Base-by-base conservation (phyloP, 2,113 vertebrate genomes). In the Vombatus ursinus region DNA sequence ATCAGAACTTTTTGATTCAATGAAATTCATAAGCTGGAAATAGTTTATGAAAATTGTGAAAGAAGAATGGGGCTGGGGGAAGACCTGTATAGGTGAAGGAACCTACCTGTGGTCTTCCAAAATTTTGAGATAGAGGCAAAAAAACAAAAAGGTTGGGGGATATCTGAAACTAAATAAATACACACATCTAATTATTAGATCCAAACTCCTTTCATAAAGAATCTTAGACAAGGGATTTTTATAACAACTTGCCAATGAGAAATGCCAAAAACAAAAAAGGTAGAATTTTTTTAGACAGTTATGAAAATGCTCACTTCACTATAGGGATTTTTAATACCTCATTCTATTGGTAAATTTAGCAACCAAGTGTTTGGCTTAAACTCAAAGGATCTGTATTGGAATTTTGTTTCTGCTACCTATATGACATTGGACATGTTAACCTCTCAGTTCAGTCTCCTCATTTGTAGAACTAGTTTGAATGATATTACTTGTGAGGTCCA, bases 161-260 rank as follows among this genome's bases (percentile, higher is more conserved):
- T 11, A 47, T 6, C 54, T 92, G 25, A 93, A 91, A 84, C 14
- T 8, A 84, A 68, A 90, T 89, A 91, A 12, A 37, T 1, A 50
- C 28, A 93, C 68, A 49, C 50, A 94, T 49, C 48, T 92, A 53
- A 11, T 92, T 94, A 90, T 92, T 49, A 49, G 14, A 31, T 90
- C 49, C 47, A 91, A 90, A 93, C 92, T 92, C 28, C 53, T 92
- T 94, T 91, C 37, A 92, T 52, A 91, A 52, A 44, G 48, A 89
- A 91, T 92, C 92, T 28, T 8, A 96, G 44, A 93, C 7, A 91
- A 92, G 8, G 90, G 0, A 44, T 48, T 92, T 48, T 96, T 16
- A n/a, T 68, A 84, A 44, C 8, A 1, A 84, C n/a, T 84, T 95
- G 2, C 52, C 8, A 68, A 16, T 53, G 90, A 94, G 31, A 95